Conservation (phyloP, 2,888 invertebrate genomes). For the Mythimna impura region DNA sequence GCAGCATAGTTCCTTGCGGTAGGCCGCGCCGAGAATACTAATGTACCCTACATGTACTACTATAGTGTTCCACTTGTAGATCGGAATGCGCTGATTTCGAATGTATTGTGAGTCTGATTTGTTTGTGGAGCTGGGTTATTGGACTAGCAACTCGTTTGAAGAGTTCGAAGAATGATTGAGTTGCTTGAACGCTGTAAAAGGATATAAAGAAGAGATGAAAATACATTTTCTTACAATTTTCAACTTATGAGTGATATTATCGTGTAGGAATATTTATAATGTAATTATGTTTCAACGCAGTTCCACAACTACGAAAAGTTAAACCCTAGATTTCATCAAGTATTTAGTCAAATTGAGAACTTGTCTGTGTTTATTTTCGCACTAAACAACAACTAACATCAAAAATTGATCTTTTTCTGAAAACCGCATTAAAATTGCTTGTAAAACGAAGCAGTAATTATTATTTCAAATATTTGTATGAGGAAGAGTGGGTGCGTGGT, state of each 20-base stretch:
- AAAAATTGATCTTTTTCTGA: no score
- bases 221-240: no score
- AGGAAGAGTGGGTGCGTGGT: no score
- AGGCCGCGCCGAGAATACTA: conserved; percentile 57
- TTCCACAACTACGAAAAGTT: neutral
- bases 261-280: neutral
- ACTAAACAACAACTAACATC: no score
- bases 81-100: conserved; percentile 64
- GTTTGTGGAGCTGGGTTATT: neutral
- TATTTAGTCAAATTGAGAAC: neutral
- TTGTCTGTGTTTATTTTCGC: no score
- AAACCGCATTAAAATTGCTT: no score
- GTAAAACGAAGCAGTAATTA: no score
- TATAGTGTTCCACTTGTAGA: conserved; percentile 53
- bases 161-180: neutral
- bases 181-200: neutral
- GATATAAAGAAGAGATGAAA: neutral
- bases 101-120: conserved; percentile 44
- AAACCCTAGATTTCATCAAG: neutral
- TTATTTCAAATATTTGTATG: no score
- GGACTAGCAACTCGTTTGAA: neutral
- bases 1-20: conserved; percentile 61
- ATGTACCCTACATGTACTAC: conserved; percentile 44
- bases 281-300: neutral
- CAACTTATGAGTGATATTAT: neutral